Percentiles rank a stretch among this genome's conserved stretches.
These are phyloP conservation scores for Zaprionus inermis DNA, from an alignment of 1,140 invertebrate genomes.

Conservation along the genomic window DNA sequence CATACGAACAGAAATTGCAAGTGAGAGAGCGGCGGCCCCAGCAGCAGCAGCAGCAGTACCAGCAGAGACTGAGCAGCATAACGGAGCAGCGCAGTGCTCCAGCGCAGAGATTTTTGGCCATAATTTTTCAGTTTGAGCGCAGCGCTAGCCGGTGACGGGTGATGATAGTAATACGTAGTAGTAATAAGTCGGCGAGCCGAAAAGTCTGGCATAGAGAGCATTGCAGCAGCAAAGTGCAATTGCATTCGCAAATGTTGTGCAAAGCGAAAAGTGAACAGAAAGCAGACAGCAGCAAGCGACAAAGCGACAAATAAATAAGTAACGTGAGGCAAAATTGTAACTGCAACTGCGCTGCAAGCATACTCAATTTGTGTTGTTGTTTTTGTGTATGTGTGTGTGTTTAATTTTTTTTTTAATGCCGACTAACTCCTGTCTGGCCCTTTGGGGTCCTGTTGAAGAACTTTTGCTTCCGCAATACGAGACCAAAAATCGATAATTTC, in stretches of 20 bases:
- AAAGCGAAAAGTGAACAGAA: slow-evolving; percentile 17
- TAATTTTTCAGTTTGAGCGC: slow-evolving; percentile 78
- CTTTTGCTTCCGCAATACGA: slow-evolving; percentile 69
- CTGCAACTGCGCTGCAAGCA: slow-evolving; percentile 4
- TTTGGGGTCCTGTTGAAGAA: slow-evolving; percentile 57
- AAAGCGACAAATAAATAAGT: slow-evolving; percentile 11
- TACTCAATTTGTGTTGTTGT: not conserved
- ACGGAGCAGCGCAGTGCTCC: slow-evolving; percentile 39
- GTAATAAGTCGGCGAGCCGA: slow-evolving; percentile 53
- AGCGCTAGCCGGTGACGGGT: slow-evolving; percentile 78
- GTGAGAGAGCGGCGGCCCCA: slow-evolving; percentile 43
- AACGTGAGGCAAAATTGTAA: not conserved
- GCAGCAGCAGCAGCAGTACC: slow-evolving; percentile 15
- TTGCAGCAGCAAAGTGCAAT: slow-evolving; percentile 29
- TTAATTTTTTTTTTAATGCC: not conserved
- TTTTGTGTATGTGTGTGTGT: not conserved
- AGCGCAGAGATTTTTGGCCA: slow-evolving; percentile 76
- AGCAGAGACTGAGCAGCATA: slow-evolving; percentile 13
- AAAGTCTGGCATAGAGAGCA: slow-evolving; percentile 43
- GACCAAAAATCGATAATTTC: slow-evolving; percentile 76
- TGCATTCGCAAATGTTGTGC: slow-evolving; percentile 31
- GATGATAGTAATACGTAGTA: slow-evolving; percentile 60
- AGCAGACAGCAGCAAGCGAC: not conserved
- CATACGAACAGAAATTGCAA: slow-evolving; percentile 61
- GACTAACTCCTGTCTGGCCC: slow-evolving; percentile 26